Percentiles rank a stretch among this genome's conserved stretches.
phyloP scores from a whole-genome alignment of 1,140 invertebrate species.

The Calycopis cecrops region DNA sequence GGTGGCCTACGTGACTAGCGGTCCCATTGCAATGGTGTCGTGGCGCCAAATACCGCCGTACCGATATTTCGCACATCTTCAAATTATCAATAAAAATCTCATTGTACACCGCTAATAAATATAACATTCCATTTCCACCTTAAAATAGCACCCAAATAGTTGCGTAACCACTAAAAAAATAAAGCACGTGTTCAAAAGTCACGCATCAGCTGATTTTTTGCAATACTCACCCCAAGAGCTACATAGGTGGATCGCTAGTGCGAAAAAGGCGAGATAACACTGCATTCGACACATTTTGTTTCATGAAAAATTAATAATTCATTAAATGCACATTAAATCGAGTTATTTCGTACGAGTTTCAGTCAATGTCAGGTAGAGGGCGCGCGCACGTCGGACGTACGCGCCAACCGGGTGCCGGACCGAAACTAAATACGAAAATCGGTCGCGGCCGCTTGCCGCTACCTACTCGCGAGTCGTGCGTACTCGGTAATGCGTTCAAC shows the following conservation, averaged over 20 bases:
- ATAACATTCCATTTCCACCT: constrained; percentile 14
- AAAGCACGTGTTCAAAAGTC: constrained; percentile 55
- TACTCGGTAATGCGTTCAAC: background rate
- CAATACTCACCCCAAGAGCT: constrained; percentile 62
- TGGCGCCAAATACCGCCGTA: constrained; percentile 58
- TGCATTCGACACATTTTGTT: constrained; percentile 58
- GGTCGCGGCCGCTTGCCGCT: constrained; percentile 32
- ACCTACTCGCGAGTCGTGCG: no score
- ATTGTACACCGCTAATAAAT: constrained; percentile 12
- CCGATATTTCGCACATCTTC: constrained; percentile 34
- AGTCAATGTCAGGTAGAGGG: constrained; percentile 46
- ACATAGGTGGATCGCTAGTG: constrained; percentile 39
- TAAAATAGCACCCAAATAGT: constrained; percentile 26
- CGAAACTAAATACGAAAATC: constrained; percentile 56
- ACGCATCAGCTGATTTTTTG: constrained; percentile 59
- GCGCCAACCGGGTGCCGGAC: constrained; percentile 45
- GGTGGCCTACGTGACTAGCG: constrained; percentile 69
- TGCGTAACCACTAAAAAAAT: constrained; percentile 44
- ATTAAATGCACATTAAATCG: constrained; percentile 58
- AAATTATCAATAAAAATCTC: constrained; percentile 28
- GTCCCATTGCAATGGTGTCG: constrained; percentile 58
- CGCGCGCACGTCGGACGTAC: constrained; percentile 41
- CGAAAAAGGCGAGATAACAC: constrained; percentile 45
- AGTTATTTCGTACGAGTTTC: constrained; percentile 52
- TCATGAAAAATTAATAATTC: constrained; percentile 47